Evolutionary conservation across 1,140 invertebrate species (phyloP).

Genomic region (Laodelphax striatellus): DNA sequence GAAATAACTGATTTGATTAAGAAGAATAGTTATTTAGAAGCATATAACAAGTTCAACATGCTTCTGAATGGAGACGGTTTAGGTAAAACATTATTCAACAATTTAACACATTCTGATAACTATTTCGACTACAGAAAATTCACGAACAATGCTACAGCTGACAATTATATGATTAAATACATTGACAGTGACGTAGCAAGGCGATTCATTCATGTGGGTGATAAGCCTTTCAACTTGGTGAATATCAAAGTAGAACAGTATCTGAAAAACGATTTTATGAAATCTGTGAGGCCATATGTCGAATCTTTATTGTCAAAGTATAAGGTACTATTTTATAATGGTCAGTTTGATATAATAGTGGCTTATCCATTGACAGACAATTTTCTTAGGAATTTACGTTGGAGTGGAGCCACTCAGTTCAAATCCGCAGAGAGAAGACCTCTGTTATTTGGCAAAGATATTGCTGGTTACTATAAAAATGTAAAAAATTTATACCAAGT

Average conservation of each 20-base stretch:
- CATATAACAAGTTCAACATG: constrained; percentile 11
- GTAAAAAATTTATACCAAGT: constrained; percentile 59
- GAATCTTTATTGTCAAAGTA: constrained; percentile 48
- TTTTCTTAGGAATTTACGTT: constrained; percentile 41
- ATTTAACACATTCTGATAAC: constrained; percentile 62
- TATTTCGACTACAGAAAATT: constrained; percentile 67
- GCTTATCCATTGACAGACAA: constrained; percentile 63
- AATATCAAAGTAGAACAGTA: constrained; percentile 47
- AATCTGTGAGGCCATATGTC: constrained; percentile 65
- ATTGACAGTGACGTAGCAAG: constrained; percentile 47
- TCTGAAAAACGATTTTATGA: constrained; percentile 68
- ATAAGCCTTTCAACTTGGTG: constrained; percentile 37
- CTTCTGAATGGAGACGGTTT: constrained; percentile 15
- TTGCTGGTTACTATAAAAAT: constrained; percentile 19
- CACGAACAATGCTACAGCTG: not conserved
- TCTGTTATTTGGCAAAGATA: not conserved
- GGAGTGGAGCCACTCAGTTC: constrained; percentile 30
- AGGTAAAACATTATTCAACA: constrained; percentile 43
- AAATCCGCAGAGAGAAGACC: constrained; percentile 24
- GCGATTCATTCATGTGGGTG: constrained; percentile 71
- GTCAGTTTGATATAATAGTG: constrained; percentile 70
- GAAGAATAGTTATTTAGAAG: constrained; percentile 10
- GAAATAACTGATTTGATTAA: constrained; percentile 10
- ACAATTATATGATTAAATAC: constrained; percentile 36
- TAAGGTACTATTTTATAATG: constrained; percentile 58